Evolutionary conservation across 2,797 vertebrate species (phyloP).

Genomic region (Siniperca obscura): DNA sequence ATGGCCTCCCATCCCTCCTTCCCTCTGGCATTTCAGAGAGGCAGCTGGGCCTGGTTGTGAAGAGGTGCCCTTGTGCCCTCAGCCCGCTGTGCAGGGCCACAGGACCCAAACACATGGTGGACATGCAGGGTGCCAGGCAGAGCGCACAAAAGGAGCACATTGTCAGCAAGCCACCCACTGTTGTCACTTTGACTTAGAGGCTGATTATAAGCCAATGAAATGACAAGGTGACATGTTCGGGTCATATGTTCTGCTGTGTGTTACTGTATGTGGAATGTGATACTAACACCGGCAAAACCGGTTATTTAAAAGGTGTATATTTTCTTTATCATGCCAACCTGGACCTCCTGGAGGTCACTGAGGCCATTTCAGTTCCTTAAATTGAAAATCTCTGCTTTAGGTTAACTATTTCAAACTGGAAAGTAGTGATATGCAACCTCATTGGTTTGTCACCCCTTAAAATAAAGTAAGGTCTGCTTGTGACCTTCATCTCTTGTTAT

Average conservation of each 20-base stretch:
- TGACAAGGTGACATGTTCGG: conserved; percentile 9
- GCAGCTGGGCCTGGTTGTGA: conserved; percentile 72
- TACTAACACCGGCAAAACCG: background rate
- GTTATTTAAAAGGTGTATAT: background rate
- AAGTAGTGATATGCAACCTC: too few relatives aligned
- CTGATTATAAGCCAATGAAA: conserved; percentile 16
- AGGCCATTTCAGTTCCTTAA: background rate
- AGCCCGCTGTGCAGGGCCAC: conserved; percentile 52
- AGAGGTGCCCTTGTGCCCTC: conserved; percentile 72
- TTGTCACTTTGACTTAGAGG: conserved; percentile 33
- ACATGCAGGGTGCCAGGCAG: conserved; percentile 66
- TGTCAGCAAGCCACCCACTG: conserved; percentile 55
- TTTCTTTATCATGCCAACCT: background rate
- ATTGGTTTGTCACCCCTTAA: background rate
- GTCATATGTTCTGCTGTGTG: conserved; percentile 11
- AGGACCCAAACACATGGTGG: conserved; percentile 63
- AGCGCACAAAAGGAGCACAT: conserved; percentile 55
- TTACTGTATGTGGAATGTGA: conserved; percentile 12
- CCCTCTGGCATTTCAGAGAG: conserved; percentile 44
- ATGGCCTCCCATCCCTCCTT: conserved; percentile 18
- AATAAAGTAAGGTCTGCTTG: background rate
- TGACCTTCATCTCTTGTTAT: background rate
- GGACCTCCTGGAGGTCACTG: background rate
- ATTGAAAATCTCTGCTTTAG: background rate
- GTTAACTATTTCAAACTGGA: background rate